These are phyloP conservation scores for Torymus texanus DNA, from an alignment of 2,888 invertebrate species.

Conservation along the genomic window DNA sequence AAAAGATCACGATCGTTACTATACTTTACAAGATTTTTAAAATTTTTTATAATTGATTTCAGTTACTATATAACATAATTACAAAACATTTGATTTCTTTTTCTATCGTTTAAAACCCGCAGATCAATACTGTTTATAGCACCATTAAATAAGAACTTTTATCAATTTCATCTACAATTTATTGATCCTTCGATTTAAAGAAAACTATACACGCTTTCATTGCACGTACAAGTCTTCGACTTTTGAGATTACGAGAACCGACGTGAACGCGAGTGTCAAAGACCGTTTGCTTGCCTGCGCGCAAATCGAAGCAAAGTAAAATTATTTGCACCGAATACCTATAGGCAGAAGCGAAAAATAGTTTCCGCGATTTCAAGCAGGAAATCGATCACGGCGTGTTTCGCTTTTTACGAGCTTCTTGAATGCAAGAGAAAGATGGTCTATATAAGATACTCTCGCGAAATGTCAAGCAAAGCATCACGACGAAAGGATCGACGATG, in stretches of 20 bases:
- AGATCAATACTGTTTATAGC: too few species aligned
- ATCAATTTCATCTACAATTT: too few species aligned
- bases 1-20: too few species aligned
- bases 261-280: neutral
- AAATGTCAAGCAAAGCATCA: conserved; percentile 17
- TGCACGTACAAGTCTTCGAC: neutral
- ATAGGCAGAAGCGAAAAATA: conserved; percentile 24
- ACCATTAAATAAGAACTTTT: too few species aligned
- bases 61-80: too few species aligned
- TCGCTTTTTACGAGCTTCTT: conserved; percentile 43
- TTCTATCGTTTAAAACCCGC: too few species aligned
- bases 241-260: neutral
- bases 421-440: neutral
- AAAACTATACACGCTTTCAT: too few species aligned
- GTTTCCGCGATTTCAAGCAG: conserved; percentile 38
- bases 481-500: neutral
- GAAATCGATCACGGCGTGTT: conserved; percentile 46
- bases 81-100: too few species aligned
- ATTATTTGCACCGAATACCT: conserved; percentile 17
- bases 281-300: neutral
- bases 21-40: too few species aligned
- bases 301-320: conserved; percentile 6
- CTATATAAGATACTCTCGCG: conserved; percentile 6
- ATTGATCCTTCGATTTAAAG: too few species aligned
- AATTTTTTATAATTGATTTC: too few species aligned